Evolutionary conservation across 2,113 vertebrate genomes (phyloP).

Genomic region (Hyaena hyaena): DNA sequence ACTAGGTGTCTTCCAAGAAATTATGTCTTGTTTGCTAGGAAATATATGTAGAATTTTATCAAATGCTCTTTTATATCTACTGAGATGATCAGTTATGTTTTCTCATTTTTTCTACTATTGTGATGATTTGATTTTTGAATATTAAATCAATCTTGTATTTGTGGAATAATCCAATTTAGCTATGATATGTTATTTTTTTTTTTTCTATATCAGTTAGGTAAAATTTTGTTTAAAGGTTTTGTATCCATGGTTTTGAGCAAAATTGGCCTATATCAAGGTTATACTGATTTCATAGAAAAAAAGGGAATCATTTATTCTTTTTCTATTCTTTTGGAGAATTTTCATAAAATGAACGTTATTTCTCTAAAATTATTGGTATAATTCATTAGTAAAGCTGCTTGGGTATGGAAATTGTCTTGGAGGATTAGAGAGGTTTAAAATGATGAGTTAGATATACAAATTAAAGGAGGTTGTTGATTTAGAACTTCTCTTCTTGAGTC

Average conservation of each 20-base stretch:
- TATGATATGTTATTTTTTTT: not conserved
- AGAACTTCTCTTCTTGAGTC: not conserved
- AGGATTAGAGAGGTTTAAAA: not conserved
- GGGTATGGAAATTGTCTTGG: not conserved
- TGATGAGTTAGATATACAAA: not conserved
- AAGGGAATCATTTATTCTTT: not conserved
- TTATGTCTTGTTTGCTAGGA: not conserved
- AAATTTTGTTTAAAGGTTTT: not conserved
- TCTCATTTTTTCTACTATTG: not conserved
- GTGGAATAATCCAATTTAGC: not conserved
- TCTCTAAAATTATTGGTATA: not conserved
- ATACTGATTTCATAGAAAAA: not conserved
- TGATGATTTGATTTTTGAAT: not conserved
- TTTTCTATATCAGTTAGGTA: not conserved
- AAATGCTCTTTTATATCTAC: not conserved
- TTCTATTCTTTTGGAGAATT: not conserved
- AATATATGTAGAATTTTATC: not conserved
- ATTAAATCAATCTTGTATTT: not conserved
- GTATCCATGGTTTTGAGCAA: not conserved
- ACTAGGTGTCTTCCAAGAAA: not conserved
- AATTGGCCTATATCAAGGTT: not conserved
- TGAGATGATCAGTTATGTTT: not conserved
- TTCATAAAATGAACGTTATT: not conserved
- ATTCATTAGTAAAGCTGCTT: not conserved
- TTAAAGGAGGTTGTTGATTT: not conserved